phyloP scores from a whole-genome alignment of 2,113 vertebrate genomes.

The Carassius gibelio region DNA sequence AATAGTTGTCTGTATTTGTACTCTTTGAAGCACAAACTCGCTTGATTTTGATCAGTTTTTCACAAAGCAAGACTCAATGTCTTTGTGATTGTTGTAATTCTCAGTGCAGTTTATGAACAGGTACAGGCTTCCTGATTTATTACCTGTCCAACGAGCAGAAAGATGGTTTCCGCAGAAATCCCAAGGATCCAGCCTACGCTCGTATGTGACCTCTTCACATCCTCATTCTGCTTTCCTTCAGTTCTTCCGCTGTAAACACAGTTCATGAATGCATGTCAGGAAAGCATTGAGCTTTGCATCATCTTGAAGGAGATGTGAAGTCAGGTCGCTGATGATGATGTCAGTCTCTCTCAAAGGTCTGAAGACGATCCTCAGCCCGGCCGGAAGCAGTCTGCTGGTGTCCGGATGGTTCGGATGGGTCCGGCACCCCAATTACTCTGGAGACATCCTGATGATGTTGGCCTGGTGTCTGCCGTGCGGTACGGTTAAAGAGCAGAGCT shows the following conservation, averaged over 20 bases:
- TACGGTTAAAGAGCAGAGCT: not conserved
- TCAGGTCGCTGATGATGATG: not conserved
- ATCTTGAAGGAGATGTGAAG: not conserved
- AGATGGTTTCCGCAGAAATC: conserved; percentile 55
- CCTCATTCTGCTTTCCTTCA: too few species aligned
- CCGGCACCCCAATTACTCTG: conserved; percentile 64
- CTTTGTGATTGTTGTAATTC: too few species aligned
- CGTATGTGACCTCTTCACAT: conserved; percentile 41
- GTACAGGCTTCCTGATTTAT: conserved; percentile 57
- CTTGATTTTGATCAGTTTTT: too few species aligned
- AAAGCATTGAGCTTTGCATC: not conserved
- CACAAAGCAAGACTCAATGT: too few species aligned
- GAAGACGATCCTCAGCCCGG: conserved; percentile 51
- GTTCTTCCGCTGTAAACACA: not conserved
- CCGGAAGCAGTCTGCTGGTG: conserved; percentile 58
- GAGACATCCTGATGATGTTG: conserved; percentile 59
- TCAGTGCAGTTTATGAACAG: conserved; percentile 9
- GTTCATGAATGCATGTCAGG: not conserved
- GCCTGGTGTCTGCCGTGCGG: conserved; percentile 63
- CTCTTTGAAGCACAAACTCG: too few species aligned
- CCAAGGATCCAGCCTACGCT: conserved; percentile 39
- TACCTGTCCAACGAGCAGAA: conserved; percentile 59
- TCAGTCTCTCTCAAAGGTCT: conserved; percentile 45
- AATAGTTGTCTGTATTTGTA: too few species aligned
- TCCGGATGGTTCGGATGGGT: conserved; percentile 65